Evolutionary conservation across 30 jellyfish, hydroid and myxozoan genomes (phyloP), one percentile per base, ranked within the genome.

Genomic region (Cassiopea andromeda): DNA sequence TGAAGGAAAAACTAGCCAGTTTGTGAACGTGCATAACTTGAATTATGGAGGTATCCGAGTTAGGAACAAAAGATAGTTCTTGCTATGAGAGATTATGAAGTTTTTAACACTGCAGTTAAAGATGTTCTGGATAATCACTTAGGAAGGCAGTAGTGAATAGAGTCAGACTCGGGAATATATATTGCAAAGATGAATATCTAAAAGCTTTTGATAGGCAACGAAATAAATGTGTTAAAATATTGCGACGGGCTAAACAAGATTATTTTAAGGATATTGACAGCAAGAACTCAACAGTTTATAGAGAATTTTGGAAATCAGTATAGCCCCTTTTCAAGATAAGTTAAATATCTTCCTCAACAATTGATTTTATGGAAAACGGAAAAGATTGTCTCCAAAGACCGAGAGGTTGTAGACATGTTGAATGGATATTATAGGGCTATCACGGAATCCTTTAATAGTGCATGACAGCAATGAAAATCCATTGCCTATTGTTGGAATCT

Each of bases 91-190:
- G 38, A 27, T 27, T 27, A 27, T 27, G 38, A 27, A 27, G 38
- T 27, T 27, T 77, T 46, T 77, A 77, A 77, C 45, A 48, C 72
- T 77, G 19, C 72, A 77, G 85, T 75, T 77, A 76, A 15, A 45
- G 72, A 73, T 77, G 85, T 77, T 18, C 85, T 44, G 85, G 17
- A 46, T 77, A 77, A 46, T 47, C 85, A 77, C 47, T 27, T 27
- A 27, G 38, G 38, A 27, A 27, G 38, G 38, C 38, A 27, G 38
- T 27, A 27, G 38, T 27, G 38, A 27, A 27, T 27, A 27, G 85
- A 73, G 47, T 44, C 72, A 50, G 47, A 4, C 16, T 44, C 45
- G 85, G 47, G 47, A 77, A 77, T 44, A 7, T 48, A 73, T 77
- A 73, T 77, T 77, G 14, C 38, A 27, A 27, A 27, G 38, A 27